Percentiles rank a stretch among this genome's conserved stretches.
These are phyloP conservation scores for Gymnocypris eckloni DNA, from an alignment of 2,797 vertebrate genomes.

Conservation along the genomic window DNA sequence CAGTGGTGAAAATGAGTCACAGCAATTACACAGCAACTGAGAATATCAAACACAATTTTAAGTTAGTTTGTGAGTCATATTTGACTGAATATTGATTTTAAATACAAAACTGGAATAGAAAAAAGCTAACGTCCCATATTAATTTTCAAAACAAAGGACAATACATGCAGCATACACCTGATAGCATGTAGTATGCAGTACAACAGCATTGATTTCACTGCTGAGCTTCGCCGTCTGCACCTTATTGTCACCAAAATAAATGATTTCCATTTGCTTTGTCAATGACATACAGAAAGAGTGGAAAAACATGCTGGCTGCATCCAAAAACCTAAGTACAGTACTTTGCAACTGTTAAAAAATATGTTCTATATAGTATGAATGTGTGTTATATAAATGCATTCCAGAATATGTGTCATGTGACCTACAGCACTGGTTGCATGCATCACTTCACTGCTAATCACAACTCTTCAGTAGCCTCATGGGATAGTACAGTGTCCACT, in stretches of 20 bases:
- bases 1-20: conserved; percentile 57
- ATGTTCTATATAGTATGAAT: background rate
- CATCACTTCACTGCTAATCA: background rate
- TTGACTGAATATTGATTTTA: background rate
- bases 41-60: background rate
- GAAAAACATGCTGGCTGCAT: background rate
- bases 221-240: background rate
- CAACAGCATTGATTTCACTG: background rate
- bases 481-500: background rate
- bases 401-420: background rate
- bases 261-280: background rate
- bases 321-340: background rate
- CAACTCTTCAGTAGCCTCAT: background rate
- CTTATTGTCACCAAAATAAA: background rate
- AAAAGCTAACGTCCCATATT: background rate
- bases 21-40: background rate
- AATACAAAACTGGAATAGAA: background rate
- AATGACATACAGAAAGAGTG: background rate
- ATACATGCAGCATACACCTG: background rate
- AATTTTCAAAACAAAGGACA: background rate
- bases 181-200: background rate
- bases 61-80: background rate
- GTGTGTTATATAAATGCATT: background rate
- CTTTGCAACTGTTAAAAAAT: background rate
- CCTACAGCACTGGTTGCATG: background rate